phyloP scores from a whole-genome alignment of 2,888 invertebrate species.

The Dugesia japonica region DNA sequence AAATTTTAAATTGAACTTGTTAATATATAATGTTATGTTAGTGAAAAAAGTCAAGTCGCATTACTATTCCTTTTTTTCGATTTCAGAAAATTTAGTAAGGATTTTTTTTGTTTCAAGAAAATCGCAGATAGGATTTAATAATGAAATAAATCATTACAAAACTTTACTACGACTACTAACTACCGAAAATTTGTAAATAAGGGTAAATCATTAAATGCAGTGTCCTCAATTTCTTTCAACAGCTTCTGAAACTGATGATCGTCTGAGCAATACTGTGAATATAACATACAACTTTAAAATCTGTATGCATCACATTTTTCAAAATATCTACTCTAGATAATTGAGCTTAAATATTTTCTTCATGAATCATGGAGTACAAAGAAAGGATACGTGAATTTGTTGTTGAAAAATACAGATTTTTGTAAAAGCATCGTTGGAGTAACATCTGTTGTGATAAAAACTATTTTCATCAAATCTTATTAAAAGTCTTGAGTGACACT shows the following conservation, averaged over 20 bases:
- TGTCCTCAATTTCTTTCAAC: background rate
- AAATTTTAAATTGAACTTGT: background rate
- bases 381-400: too few species aligned
- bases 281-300: background rate
- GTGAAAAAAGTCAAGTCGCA: too few species aligned
- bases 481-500: too few species aligned
- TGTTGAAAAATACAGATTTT: too few species aligned
- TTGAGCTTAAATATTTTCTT: too few species aligned
- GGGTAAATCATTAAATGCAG: background rate
- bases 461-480: too few species aligned
- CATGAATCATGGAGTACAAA: too few species aligned
- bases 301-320: background rate
- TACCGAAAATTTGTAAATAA: background rate
- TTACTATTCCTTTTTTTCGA: background rate
- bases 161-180: background rate
- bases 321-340: background rate
- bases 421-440: too few species aligned
- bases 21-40: background rate
- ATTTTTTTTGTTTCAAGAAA: background rate
- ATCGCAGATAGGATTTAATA: background rate
- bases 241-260: background rate
- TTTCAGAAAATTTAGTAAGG: background rate
- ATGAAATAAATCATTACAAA: background rate
- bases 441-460: too few species aligned
- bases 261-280: background rate